Evolutionary conservation across 2,888 invertebrate species (phyloP).

Genomic region (Axea sp.): DNA sequence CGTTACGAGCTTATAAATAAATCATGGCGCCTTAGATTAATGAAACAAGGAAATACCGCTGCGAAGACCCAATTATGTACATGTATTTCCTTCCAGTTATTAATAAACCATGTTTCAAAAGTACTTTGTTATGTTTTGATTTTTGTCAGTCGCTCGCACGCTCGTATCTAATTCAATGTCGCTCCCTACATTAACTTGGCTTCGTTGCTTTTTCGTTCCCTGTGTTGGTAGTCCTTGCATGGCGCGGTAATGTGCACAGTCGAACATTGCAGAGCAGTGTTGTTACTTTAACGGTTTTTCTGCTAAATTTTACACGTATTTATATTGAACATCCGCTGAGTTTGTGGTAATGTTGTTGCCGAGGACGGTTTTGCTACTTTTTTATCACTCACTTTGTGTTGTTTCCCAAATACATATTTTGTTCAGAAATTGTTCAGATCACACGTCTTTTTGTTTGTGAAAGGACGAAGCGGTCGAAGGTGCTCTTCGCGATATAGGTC

Average conservation of each 20-base stretch:
- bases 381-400: too few species aligned
- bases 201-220: constrained; percentile 34
- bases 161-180: constrained; percentile 35
- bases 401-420: too few species aligned
- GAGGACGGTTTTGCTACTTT: constrained; percentile 5
- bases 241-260: constrained; percentile 10
- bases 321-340: too few species aligned
- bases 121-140: constrained; percentile 51
- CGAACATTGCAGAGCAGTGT: too few species aligned
- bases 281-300: too few species aligned
- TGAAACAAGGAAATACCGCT: constrained; percentile 70
- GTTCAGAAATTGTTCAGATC: constrained; percentile 65
- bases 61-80: constrained; percentile 69
- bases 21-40: constrained; percentile 35
- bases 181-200: neutral
- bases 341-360: too few species aligned
- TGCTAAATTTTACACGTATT: too few species aligned
- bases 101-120: constrained; percentile 70
- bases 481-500: constrained; percentile 95
- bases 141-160: constrained; percentile 42
- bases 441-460: constrained; percentile 78
- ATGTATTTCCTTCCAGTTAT: constrained; percentile 71
- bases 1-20: constrained; percentile 24
- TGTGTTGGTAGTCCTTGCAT: constrained; percentile 40
- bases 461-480: constrained; percentile 97